Base-by-base conservation (phyloP, 2,888 invertebrate genomes). In the Drosophila hamatofila region DNA sequence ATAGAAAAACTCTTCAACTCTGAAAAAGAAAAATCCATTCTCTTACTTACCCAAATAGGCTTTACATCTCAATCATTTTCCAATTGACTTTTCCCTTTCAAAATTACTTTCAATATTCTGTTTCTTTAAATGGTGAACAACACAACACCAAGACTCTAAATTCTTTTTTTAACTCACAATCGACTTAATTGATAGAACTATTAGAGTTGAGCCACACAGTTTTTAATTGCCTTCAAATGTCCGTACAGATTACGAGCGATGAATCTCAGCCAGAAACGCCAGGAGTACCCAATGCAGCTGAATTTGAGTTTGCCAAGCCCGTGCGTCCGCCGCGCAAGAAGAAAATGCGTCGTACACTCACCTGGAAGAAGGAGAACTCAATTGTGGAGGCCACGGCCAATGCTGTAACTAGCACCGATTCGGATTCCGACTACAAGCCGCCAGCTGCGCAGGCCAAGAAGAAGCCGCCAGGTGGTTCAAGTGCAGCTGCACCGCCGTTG, bases 331-430 rank as follows among this genome's bases (percentile, higher is more conserved):
- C 82, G 27, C 90, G 91, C 6, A 92, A 88, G 71, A 92, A 89
- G 88, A 92, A 92, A 67, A 75, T 90, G 64, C 91, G 91, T 5
- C 90, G 89, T 42, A 85, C 83, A 0, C 60, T 90, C 4, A 81
- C 84, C 12, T 90, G 84, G 89, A 90, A 89, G 57, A 91, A 91
- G 58, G 91, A 92, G n/a, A 83, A 75, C 33, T 86, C 84, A 0
- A 88, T 88, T 56, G 80, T 88, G 5, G 91, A 90, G 49, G 82
- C 83, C 23, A 85, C 83, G 0, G 77, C 88, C 8, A 86, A 86
- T 21, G 64, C 78, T 0, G 75, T 89, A 3, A 82, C 81, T 8
- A 83, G 88, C n/a, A 91, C 92, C 1, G 92, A 92, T 46, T 92
- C 92, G 0, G 92, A 92, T 5, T 81, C 89, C 1, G 91, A 91